Evolutionary conservation across 2,888 invertebrate genomes (phyloP).

Genomic region (Cloeon dipterum): DNA sequence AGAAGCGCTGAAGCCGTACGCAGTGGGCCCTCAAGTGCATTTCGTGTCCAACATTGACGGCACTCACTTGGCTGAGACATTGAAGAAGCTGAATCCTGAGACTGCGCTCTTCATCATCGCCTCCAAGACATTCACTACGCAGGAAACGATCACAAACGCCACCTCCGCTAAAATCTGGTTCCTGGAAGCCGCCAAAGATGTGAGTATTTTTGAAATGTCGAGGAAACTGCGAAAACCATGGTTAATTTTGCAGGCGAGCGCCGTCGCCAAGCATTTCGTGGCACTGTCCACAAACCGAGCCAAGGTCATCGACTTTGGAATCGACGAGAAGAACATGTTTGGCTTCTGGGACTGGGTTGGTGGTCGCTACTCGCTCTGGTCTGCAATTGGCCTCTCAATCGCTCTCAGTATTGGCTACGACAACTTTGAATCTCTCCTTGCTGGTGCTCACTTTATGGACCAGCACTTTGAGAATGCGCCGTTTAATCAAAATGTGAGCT

Average conservation of each 20-base stretch:
- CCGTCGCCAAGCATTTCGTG: constrained; percentile 94
- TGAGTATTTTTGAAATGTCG: constrained; percentile 21
- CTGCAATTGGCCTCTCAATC: constrained; percentile 95
- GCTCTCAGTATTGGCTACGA: constrained; percentile 81
- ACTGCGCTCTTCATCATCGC: constrained; percentile 95
- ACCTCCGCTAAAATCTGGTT: constrained; percentile 96
- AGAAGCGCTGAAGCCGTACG: constrained; percentile 84
- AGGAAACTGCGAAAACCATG: not conserved
- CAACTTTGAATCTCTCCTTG: constrained; percentile 76
- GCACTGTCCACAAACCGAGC: constrained; percentile 87
- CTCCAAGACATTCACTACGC: constrained; percentile 97
- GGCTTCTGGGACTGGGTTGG: constrained; percentile 99
- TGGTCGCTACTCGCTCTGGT: constrained; percentile 93
- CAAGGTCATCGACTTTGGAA: constrained; percentile 94
- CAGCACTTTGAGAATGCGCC: constrained; percentile 74
- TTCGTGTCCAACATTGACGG: constrained; percentile 99
- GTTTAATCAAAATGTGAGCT: constrained; percentile 68
- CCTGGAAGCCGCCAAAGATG: constrained; percentile 61
- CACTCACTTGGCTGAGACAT: constrained; percentile 84
- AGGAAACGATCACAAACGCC: constrained; percentile 98
- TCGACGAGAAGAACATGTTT: constrained; percentile 94
- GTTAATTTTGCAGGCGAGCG: constrained; percentile 29
- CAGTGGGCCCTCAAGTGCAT: constrained; percentile 65
- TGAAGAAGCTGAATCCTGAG: constrained; percentile 75
- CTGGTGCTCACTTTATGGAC: constrained; percentile 86